These are phyloP conservation scores for Myoxocephalus aenaeus DNA, from an alignment of 2,797 vertebrate genomes.

Conservation along the genomic window DNA sequence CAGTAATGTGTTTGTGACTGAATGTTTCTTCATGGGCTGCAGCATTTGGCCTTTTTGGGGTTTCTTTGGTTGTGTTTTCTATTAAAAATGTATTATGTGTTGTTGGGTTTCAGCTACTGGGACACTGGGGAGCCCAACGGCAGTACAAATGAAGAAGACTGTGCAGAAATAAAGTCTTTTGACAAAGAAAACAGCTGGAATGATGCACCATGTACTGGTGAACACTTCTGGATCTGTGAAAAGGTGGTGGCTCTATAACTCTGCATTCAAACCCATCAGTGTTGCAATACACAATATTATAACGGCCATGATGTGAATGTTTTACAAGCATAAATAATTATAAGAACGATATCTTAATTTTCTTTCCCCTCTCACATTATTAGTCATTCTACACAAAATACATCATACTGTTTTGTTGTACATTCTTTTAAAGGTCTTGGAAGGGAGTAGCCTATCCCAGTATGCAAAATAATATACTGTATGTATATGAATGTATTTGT, in stretches of 20 bases:
- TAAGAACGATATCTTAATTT: not conserved
- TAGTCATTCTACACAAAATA: not conserved
- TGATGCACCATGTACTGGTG: accelerated
- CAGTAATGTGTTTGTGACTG: too few species aligned
- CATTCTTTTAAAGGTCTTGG: not conserved
- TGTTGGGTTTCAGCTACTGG: constrained; percentile 48
- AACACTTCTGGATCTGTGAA: constrained; percentile 36
- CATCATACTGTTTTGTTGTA: not conserved
- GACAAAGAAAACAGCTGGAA: constrained; percentile 10
- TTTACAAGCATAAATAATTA: too few species aligned
- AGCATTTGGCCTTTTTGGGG: not conserved
- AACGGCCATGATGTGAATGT: too few species aligned
- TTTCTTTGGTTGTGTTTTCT: not conserved
- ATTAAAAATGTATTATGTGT: not conserved
- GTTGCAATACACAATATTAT: too few species aligned
- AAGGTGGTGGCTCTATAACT: too few species aligned
- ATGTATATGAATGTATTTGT: not conserved
- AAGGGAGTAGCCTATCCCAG: not conserved
- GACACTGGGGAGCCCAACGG: not conserved
- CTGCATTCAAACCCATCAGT: too few species aligned
- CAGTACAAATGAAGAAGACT: not conserved
- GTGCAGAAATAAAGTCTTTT: accelerated
- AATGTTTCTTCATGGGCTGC: too few species aligned
- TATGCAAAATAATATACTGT: not conserved
- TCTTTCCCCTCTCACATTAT: not conserved